Base-by-base conservation (phyloP, 2,888 invertebrate species). In the Crocallis elinguaria region DNA sequence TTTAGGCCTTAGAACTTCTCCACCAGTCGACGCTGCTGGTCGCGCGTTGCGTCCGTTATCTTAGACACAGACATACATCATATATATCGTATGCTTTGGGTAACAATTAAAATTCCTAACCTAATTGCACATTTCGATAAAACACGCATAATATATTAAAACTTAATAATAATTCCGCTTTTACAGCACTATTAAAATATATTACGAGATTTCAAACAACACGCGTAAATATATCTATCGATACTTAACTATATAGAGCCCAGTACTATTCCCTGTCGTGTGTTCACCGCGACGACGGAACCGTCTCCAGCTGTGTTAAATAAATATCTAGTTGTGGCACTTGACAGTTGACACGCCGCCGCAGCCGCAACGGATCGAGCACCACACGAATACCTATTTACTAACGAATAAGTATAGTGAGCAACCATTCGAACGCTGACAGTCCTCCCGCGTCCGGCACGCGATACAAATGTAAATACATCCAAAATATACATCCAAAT, bases 141-240 rank as follows among this genome's bases (percentile, higher is more conserved):
- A 86, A 87, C 83, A 88, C 84, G 84, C 85, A 81, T 78, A 77
- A 59, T 61, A 64, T 64, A 81, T 78, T 79, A 82, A 82, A 77
- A 84, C 82, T 82, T 88, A 86, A 61, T 76, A 71, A 77, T 77
- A 78, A 83, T 77, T 75, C 77, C 46, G 82, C 84, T 80, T 64
- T 76, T 72, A 67, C 73, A 80, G 83, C 53, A 51, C 84, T 74
- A 75, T 79, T 76, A 75, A 79, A 83, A 89, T 87, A 88, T 89
- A 86, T 88, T 87, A 90, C 90, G 90, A 91, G 90, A 90, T 89
- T 90, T 90, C 90, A 87, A 88, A 88, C 87, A 87, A 86, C 88
- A 88, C 87, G 79, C 84, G 76, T 86, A 82, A 73, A 81, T 53
- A 53, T 53, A 54, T 77, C 80, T 83, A 86, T 76, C 69, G 78